A percentile compares a stretch with the other conserved stretches of the same genome.
phyloP scores from a whole-genome alignment of 2,113 vertebrate species.

The Podilymbus podiceps region DNA sequence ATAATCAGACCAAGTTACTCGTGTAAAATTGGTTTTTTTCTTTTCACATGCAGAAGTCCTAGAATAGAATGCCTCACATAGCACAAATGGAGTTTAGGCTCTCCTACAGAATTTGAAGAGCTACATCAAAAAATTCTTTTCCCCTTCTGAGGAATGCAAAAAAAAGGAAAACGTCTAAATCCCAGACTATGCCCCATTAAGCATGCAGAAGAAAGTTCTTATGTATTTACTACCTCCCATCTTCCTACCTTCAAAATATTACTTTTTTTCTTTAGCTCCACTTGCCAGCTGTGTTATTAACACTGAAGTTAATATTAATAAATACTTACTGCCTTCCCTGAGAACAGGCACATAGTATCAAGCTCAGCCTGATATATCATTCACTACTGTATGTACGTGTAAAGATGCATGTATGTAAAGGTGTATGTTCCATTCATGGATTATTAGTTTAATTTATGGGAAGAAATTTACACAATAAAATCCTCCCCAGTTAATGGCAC shows the following conservation, averaged over 20 bases:
- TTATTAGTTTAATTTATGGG: neutral
- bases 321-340: neutral
- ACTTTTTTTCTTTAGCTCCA: neutral
- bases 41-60: neutral
- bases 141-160: neutral
- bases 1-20: neutral
- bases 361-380: neutral
- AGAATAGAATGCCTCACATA: neutral
- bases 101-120: neutral
- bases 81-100: neutral
- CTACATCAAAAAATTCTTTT: neutral
- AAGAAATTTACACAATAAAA: slow-evolving; percentile 19
- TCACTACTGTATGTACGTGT: neutral
- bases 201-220: neutral
- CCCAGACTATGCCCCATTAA: neutral
- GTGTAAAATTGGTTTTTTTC: neutral
- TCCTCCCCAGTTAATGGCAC: neutral
- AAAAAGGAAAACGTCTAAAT: neutral
- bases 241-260: neutral
- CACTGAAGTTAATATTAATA: neutral
- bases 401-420: neutral
- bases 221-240: neutral
- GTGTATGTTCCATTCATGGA: neutral
- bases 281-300: neutral
- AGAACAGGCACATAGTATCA: neutral